Evolutionary conservation across 2,113 vertebrate species (phyloP).

Genomic region (Malaclemys terrapin): DNA sequence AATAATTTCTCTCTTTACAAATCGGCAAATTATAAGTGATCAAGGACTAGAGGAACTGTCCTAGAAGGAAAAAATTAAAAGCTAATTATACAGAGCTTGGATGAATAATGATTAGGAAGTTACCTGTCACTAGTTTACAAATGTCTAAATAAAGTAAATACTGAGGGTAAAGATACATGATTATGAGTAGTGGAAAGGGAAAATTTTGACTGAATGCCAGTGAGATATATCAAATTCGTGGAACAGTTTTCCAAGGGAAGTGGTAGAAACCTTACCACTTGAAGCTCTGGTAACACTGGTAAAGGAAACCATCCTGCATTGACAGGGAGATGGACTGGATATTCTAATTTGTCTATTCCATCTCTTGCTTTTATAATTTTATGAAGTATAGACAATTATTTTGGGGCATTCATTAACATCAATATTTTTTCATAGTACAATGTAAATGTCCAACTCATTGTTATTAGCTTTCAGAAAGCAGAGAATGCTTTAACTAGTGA

Average conservation of each 20-base stretch:
- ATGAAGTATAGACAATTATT: not conserved
- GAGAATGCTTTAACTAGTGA: slow-evolving; percentile 28
- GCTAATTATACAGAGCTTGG: too few relatives aligned
- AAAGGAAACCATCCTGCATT: not conserved
- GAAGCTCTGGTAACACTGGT: not conserved
- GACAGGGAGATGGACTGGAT: not conserved
- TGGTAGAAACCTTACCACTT: not conserved
- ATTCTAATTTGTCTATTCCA: not conserved
- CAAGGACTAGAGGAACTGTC: too few relatives aligned
- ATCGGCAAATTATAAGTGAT: not conserved
- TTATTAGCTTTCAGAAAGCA: slow-evolving; percentile 18
- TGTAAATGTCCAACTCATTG: not conserved
- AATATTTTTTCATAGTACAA: not conserved
- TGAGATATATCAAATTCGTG: not conserved
- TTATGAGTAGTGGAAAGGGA: not conserved
- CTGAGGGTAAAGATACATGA: not conserved
- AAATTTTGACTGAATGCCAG: not conserved
- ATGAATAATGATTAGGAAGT: not conserved
- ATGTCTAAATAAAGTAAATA: not conserved
- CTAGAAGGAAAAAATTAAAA: too few relatives aligned
- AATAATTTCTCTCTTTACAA: not conserved
- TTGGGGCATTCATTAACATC: not conserved
- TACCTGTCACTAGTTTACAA: not conserved
- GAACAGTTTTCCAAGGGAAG: not conserved
- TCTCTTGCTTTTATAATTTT: not conserved